Evolutionary conservation across 1,140 invertebrate species (phyloP).

Genomic region (Bombus fervidus): DNA sequence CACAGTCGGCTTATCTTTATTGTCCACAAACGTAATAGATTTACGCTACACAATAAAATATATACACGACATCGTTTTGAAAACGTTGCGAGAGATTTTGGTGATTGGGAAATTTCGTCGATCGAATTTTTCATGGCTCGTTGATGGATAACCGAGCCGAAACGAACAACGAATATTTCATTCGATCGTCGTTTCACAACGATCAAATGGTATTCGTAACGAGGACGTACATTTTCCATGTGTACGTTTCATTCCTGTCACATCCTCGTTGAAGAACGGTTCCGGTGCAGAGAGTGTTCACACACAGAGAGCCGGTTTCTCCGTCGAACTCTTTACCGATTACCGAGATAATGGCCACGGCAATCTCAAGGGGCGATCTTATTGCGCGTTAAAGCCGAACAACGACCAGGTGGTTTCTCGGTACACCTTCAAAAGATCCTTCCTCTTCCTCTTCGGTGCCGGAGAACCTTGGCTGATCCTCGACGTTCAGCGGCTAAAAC

Average conservation of each 20-base stretch:
- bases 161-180: not conserved
- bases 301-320: conserved; percentile 26
- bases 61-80: not conserved
- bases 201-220: not conserved
- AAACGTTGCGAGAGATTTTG: not conserved
- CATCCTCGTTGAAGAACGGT: conserved; percentile 1
- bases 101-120: not conserved
- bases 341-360: conserved; percentile 67
- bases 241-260: not conserved
- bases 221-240: not conserved
- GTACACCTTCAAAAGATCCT: conserved; percentile 45
- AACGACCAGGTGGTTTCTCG: conserved; percentile 68
- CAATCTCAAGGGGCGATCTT: conserved; percentile 76
- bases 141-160: not conserved
- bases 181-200: not conserved
- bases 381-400: conserved; percentile 76
- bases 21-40: not conserved
- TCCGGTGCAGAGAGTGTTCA: not conserved
- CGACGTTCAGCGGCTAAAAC: conserved; percentile 60
- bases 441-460: not conserved
- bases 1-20: not conserved
- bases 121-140: not conserved
- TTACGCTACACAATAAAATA: not conserved
- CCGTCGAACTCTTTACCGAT: conserved; percentile 74
- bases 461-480: conserved; percentile 56